A percentile compares a stretch with the other conserved stretches of the same genome.
phyloP scores from a whole-genome alignment of 2,888 invertebrate species.

The Seira musarum region DNA sequence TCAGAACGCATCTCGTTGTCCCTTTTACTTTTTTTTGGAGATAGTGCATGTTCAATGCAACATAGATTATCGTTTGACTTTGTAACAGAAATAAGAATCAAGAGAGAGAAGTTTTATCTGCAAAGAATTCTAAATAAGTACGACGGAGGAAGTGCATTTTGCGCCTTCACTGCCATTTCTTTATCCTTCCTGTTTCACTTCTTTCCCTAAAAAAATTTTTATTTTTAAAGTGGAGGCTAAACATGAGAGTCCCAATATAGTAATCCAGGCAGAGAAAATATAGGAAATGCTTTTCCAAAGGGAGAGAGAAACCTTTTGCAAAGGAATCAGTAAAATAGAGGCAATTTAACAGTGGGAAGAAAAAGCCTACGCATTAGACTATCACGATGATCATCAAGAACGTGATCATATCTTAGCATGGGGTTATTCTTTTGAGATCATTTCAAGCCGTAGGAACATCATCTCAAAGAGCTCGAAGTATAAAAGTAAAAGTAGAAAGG shows the following conservation, averaged over 20 bases:
- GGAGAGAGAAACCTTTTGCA: conserved; percentile 1
- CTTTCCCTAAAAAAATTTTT: too few relatives aligned
- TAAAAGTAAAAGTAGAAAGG: neutral
- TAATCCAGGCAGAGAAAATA: conserved; percentile 11
- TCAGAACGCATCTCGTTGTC: too few relatives aligned
- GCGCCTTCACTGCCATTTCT: conserved; percentile 46
- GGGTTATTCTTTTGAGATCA: conserved; percentile 24
- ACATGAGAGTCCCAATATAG: too few relatives aligned
- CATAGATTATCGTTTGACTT: too few relatives aligned
- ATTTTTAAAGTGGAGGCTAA: too few relatives aligned
- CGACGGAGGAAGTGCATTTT: conserved; percentile 46
- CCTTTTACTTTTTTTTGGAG: too few relatives aligned
- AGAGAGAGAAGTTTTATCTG: conserved; percentile 26
- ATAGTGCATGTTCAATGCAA: too few relatives aligned
- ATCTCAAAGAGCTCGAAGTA: too few relatives aligned
- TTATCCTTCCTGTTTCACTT: conserved; percentile 18
- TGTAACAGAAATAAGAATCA: too few relatives aligned
- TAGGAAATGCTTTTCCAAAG: conserved; percentile 26
- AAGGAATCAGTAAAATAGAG: conserved; percentile 5
- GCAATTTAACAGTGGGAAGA: conserved; percentile 47
- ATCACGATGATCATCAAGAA: conserved; percentile 24
- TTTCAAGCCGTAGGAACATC: too few relatives aligned
- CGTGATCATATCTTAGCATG: conserved; percentile 43
- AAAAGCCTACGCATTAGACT: conserved; percentile 34
- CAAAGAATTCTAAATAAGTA: conserved; percentile 32